A percentile compares a stretch with the other conserved stretches of the same genome.
Evolutionary conservation across 2,888 invertebrate genomes (phyloP).

Genomic region (Frankliniella intonsa): DNA sequence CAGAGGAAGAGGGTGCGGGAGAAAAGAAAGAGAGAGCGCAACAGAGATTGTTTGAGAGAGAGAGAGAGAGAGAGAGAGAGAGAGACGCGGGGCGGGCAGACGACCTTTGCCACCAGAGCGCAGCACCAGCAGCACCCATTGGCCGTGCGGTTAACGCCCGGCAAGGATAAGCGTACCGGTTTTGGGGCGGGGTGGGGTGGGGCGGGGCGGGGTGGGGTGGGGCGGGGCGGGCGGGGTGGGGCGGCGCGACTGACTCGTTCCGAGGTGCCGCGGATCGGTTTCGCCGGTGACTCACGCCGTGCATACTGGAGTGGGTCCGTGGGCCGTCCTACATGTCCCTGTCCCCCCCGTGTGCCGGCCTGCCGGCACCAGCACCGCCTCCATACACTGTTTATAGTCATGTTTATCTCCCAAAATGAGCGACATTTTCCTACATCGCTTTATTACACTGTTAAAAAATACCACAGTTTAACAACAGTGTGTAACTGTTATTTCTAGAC

Average conservation of each 20-base stretch:
- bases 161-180: constrained; percentile 1
- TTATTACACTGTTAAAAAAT: too few species aligned
- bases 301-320: too few species aligned
- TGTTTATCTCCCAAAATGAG: too few species aligned
- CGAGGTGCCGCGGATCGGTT: not conserved
- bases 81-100: not conserved
- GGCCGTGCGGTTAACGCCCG: not conserved
- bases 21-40: not conserved
- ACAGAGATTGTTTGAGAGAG: not conserved
- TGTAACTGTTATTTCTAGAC: too few species aligned
- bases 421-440: too few species aligned
- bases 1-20: not conserved
- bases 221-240: too few species aligned
- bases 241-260: too few species aligned
- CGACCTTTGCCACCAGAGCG: not conserved
- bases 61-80: constrained; percentile 1
- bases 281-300: not conserved
- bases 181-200: not conserved
- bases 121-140: not conserved
- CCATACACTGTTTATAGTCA: too few species aligned
- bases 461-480: too few species aligned
- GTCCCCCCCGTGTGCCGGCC: too few species aligned
- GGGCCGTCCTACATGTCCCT: too few species aligned
- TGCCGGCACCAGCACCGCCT: too few species aligned
- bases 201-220: not conserved